These are phyloP conservation scores for Cichladusa arquata DNA, from an alignment of 2,113 vertebrate genomes.

Conservation along the genomic window DNA sequence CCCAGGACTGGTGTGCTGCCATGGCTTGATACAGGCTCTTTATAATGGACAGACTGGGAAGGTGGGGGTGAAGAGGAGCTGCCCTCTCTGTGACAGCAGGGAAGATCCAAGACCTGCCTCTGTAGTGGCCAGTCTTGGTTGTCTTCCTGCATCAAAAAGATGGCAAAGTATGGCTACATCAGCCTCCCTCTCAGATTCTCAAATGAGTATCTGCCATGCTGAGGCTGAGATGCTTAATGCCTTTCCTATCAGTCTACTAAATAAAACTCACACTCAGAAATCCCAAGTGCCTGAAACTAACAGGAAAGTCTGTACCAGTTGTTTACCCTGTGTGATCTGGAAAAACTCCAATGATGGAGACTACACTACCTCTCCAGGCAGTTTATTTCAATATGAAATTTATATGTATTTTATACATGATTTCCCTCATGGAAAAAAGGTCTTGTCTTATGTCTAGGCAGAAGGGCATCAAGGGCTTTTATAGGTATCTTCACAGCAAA, in stretches of 20 bases:
- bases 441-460: background rate
- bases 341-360: background rate
- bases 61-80: rapidly evolving
- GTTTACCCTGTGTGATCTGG: background rate
- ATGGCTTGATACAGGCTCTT: background rate
- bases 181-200: background rate
- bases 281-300: background rate
- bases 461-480: background rate
- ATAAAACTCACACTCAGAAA: background rate
- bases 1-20: background rate
- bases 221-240: background rate
- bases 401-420: background rate
- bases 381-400: background rate
- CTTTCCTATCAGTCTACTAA: background rate
- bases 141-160: background rate
- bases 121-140: background rate
- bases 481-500: background rate
- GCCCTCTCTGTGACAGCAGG: background rate
- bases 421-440: background rate
- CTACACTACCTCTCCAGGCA: background rate
- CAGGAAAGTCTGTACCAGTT: background rate
- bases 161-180: background rate
- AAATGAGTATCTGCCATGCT: background rate
- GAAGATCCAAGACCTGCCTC: background rate
- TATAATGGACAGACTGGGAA: background rate